These are phyloP conservation scores for Agraylea sexmaculata DNA, from an alignment of 1,140 invertebrate species.

Conservation along the genomic window DNA sequence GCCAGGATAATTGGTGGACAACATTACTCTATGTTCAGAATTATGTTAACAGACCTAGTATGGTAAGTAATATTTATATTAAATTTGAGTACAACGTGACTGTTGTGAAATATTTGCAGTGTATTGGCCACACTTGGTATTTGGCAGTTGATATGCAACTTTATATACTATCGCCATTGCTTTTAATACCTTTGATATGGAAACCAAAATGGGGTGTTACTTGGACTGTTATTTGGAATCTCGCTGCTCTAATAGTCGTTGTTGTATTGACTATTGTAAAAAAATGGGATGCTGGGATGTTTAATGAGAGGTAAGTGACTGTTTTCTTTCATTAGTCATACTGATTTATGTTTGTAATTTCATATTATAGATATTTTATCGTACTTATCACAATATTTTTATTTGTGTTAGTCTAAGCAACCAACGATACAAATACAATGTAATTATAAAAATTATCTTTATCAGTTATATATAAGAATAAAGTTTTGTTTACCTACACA, in stretches of 20 bases:
- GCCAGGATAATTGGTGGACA: slow-evolving; percentile 42
- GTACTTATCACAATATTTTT: slow-evolving; percentile 1
- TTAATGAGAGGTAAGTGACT: neutral
- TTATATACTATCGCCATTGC: slow-evolving; percentile 34
- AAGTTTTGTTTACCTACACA: too few species aligned
- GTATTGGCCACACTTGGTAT: slow-evolving; percentile 45
- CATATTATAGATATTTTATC: neutral
- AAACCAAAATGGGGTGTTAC: slow-evolving; percentile 2
- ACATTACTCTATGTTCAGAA: slow-evolving; percentile 43
- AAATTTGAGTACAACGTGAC: too few species aligned
- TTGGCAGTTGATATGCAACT: slow-evolving; percentile 43
- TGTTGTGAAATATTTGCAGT: slow-evolving; percentile 33
- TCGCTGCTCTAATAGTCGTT: neutral
- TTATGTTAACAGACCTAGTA: slow-evolving; percentile 30
- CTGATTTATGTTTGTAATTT: slow-evolving; percentile 1
- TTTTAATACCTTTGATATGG: slow-evolving; percentile 32
- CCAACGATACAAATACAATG: neutral
- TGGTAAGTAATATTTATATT: too few species aligned
- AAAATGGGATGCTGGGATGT: slow-evolving; percentile 13
- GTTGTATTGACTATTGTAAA: slow-evolving; percentile 7
- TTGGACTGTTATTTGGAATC: neutral
- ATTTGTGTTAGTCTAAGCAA: neutral
- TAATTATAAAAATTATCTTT: slow-evolving; percentile 19
- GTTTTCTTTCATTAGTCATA: neutral
- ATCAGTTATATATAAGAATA: slow-evolving; percentile 17